phyloP scores from a whole-genome alignment of 2,888 invertebrate species.

The Cephus spinipes region DNA sequence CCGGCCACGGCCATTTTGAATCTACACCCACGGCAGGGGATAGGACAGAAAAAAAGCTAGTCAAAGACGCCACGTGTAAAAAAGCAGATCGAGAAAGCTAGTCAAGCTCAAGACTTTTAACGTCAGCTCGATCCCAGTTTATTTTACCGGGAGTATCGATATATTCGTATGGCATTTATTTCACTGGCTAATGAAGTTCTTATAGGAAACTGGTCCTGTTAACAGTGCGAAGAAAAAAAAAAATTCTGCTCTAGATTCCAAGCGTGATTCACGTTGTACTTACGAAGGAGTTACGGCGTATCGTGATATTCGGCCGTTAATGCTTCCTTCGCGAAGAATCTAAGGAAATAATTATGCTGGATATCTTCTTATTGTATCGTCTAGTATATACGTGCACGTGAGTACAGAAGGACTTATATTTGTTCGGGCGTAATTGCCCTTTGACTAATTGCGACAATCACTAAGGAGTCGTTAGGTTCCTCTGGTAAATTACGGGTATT shows the following conservation, averaged over 20 bases:
- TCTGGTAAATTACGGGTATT: not conserved
- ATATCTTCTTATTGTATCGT: not conserved
- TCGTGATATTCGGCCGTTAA: not conserved
- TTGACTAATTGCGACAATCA: not conserved
- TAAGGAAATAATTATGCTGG: not conserved
- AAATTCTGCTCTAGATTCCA: not conserved
- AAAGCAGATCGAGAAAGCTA: not conserved
- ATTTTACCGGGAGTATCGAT: not conserved
- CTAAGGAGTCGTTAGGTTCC: not conserved
- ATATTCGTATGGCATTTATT: not conserved
- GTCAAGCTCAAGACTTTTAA: not conserved
- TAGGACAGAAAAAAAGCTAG: not conserved
- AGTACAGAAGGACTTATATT: not conserved
- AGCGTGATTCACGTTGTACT: not conserved
- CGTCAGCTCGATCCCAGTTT: not conserved
- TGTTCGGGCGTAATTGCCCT: not conserved
- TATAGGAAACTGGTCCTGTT: not conserved
- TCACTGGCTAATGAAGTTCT: not conserved
- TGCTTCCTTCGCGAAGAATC: not conserved
- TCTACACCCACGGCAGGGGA: not conserved
- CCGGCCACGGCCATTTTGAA: not conserved
- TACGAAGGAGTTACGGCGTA: not conserved
- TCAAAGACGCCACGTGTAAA: not conserved
- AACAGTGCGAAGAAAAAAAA: not conserved
- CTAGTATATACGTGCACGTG: not conserved